Base-by-base conservation (phyloP, 2,797 vertebrate species). In the Enteromius unitaeniatus region DNA sequence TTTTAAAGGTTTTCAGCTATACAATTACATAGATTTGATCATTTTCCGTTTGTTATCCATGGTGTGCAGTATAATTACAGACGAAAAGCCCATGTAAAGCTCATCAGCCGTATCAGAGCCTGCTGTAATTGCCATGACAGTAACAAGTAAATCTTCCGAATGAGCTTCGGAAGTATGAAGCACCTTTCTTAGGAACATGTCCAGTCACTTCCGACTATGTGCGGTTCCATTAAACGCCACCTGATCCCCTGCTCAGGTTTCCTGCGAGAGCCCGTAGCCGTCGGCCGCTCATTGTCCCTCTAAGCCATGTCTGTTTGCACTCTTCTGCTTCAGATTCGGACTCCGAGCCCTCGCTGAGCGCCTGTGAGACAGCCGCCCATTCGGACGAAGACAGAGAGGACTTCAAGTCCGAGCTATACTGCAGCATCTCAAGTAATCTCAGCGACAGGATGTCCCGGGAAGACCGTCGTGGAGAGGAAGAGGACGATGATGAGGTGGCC, bases 291-390 rank as follows among this genome's bases (percentile, higher is more conserved):
- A 53, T 68, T 84, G 83, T 87, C 76, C 72, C 47, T 55, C 69
- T 60, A 40, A 53, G 28, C 67, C 67, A 58, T 84, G 83, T 83
- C 55, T 84, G 68, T 69, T 51, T 79, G 0, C 83, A 60, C 83
- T 78, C 19, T 2, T 64, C 86, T 92, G 89, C 89, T 93, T 74
- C 93, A 99, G 97, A 97, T 90, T 98, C 97, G 0, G 97, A 95
- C 90, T 97, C 97, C 0, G 96, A 97, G 91, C 89, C 90, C 90
- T 97, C 97, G 69, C 91, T 99, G 94, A 97, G 96, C 88, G 95
- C 93, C 88, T 95, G 97, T 90, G 97, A 98, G 93, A 96, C 96
- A 0, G 94, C 96, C 86, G 95, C 95, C 42, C 93, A 85, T 85
- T 97, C 96, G 0, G 90, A 93, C 80, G 94, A 96, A 77, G 95